phyloP scores from a whole-genome alignment of 2,113 vertebrate species.

The Xiphophorus couchianus region DNA sequence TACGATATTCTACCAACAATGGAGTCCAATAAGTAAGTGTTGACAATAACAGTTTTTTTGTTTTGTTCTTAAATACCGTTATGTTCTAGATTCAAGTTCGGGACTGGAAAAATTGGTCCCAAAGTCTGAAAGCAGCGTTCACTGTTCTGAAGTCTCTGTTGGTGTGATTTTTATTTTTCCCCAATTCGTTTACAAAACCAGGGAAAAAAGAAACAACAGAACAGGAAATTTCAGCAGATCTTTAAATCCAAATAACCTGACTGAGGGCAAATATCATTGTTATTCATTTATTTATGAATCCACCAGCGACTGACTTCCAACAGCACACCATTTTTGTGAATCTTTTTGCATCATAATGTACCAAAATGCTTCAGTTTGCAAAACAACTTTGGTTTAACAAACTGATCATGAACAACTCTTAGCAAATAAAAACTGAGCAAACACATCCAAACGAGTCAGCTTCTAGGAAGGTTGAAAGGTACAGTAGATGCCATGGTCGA shows the following conservation, averaged over 20 bases:
- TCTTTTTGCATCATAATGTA: neutral
- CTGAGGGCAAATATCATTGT: neutral
- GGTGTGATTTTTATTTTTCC: too few species aligned
- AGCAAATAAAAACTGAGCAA: conserved; percentile 3
- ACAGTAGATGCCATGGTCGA: neutral
- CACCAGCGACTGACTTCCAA: neutral
- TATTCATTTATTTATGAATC: neutral
- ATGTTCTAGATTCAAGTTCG: too few species aligned
- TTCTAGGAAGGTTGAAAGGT: neutral
- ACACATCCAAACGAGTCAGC: neutral
- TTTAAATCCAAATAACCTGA: neutral
- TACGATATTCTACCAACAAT: neutral
- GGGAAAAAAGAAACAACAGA: too few species aligned
- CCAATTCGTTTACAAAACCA: too few species aligned
- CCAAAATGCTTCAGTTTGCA: neutral
- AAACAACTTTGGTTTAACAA: neutral
- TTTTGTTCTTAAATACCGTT: neutral
- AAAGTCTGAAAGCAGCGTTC: too few species aligned
- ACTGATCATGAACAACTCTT: neutral
- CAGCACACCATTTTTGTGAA: neutral
- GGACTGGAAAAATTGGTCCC: too few species aligned
- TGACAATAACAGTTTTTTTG: neutral
- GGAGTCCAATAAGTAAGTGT: neutral
- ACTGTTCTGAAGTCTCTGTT: too few species aligned
- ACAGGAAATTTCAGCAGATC: neutral